A percentile compares a stretch with the other conserved stretches of the same genome.
Conservation (phyloP, 2,888 invertebrate species). For the Orchesella flavescens region DNA sequence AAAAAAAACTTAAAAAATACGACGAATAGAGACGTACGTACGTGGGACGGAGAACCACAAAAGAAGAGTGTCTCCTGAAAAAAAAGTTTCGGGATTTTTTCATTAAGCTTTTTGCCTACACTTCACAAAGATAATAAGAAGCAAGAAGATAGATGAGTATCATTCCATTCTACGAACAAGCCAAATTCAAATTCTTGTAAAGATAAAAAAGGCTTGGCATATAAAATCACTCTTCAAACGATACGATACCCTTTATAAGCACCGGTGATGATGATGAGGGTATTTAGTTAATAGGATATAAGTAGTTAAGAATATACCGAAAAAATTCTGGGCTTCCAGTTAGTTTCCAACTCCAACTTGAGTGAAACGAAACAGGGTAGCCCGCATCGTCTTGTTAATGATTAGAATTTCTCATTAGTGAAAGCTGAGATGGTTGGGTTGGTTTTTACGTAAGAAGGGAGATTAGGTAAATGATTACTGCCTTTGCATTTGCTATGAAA, state of each 20-base stretch:
- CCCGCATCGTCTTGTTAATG: conserved; percentile 39
- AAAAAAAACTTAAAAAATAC: neutral
- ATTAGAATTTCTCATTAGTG: conserved; percentile 55
- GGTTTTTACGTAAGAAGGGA: neutral
- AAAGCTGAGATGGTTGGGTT: conserved; percentile 14
- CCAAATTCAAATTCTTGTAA: no score
- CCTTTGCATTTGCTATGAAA: neutral
- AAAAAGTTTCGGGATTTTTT: conserved; percentile 36
- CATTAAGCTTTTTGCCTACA: conserved; percentile 42
- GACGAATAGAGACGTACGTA: neutral
- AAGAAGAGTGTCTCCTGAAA: neutral
- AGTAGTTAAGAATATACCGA: neutral
- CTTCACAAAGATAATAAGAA: conserved; percentile 40
- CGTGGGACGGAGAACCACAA: conserved; percentile 4
- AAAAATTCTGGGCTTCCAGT: no score
- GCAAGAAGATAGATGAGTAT: conserved; percentile 51
- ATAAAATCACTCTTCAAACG: no score
- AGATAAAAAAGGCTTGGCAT: no score
- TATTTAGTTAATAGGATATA: neutral
- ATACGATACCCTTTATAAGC: neutral
- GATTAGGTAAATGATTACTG: conserved; percentile 48
- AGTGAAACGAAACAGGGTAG: conserved; percentile 3
- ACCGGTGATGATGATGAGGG: neutral
- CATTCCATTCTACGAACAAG: conserved; percentile 32
- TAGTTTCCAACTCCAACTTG: no score